These are phyloP conservation scores for Alauda arvensis DNA, from an alignment of 2,797 vertebrate species.

Conservation along the genomic window DNA sequence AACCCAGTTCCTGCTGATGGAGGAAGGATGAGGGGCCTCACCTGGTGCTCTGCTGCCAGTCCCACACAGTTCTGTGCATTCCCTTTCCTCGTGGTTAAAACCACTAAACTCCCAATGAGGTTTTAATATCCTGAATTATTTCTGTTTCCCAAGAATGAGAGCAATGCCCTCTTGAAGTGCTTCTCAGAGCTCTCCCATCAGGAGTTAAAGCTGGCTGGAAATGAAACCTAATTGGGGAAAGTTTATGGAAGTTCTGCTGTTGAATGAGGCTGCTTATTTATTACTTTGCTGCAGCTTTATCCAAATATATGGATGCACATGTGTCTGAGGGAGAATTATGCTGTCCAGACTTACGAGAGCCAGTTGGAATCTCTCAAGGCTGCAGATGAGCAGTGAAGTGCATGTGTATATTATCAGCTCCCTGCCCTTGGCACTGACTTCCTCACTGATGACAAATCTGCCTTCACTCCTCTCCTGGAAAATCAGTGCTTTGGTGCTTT, in stretches of 20 bases:
- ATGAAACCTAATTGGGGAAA: background rate
- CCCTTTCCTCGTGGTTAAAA: background rate
- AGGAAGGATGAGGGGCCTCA: background rate
- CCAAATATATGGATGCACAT: constrained; percentile 13
- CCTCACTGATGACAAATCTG: constrained; percentile 24
- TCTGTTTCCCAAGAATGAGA: background rate
- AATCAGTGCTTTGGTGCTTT: background rate
- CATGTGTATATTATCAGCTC: constrained; percentile 30
- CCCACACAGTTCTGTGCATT: background rate
- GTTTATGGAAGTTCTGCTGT: background rate
- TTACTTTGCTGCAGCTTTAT: constrained; percentile 9
- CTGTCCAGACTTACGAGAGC: constrained; percentile 16
- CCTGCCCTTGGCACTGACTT: constrained; percentile 47
- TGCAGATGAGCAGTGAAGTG: constrained; percentile 29
- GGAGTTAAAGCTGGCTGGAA: background rate
- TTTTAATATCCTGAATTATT: background rate
- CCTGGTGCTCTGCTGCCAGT: background rate
- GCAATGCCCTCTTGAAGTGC: background rate
- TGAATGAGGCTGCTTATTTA: constrained; percentile 52
- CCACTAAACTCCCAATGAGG: background rate
- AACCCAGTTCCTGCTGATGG: background rate
- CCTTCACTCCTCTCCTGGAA: background rate
- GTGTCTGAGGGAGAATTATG: constrained; percentile 27
- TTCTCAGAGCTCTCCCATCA: background rate
- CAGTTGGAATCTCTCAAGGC: constrained; percentile 44